A percentile compares a stretch with the other conserved stretches of the same genome.
Evolutionary conservation across 2,797 vertebrate genomes (phyloP).

Genomic region (Sebastiscus albofasciatus): DNA sequence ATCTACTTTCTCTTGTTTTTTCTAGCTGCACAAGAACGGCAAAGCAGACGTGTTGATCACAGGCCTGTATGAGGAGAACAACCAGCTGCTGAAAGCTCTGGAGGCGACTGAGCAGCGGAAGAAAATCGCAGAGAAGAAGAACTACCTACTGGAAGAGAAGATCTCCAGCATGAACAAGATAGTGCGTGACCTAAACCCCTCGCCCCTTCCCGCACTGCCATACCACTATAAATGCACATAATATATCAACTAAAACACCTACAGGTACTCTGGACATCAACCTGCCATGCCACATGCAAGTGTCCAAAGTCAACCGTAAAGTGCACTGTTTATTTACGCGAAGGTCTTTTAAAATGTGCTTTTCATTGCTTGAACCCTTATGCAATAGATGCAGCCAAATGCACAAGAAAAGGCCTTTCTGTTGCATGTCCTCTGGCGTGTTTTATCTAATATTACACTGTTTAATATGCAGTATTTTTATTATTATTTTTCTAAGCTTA

Average conservation of each 20-base stretch:
- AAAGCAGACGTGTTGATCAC: slow-evolving; percentile 89
- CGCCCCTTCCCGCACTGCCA: slow-evolving; percentile 65
- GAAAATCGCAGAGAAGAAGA: slow-evolving; percentile 91
- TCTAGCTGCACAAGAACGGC: slow-evolving; percentile 88
- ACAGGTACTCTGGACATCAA: not conserved
- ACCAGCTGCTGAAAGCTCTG: slow-evolving; percentile 90
- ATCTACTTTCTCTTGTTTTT: slow-evolving; percentile 3
- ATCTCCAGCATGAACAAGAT: slow-evolving; percentile 93
- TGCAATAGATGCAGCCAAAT: slow-evolving; percentile 9
- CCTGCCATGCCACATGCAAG: not conserved
- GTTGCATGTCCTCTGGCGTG: not conserved
- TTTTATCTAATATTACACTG: slow-evolving; percentile 1
- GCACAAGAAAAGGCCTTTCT: not conserved
- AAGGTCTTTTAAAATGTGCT: not conserved
- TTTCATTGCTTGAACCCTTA: not conserved
- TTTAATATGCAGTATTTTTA: slow-evolving; percentile 36
- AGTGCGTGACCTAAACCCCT: slow-evolving; percentile 88
- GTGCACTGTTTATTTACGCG: not conserved
- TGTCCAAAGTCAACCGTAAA: not conserved
- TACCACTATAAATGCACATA: slow-evolving; percentile 63
- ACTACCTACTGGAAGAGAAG: slow-evolving; percentile 94
- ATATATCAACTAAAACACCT: not conserved
- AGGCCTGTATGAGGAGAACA: slow-evolving; percentile 92
- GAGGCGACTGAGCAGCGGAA: slow-evolving; percentile 90
- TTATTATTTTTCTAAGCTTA: not conserved